Evolutionary conservation across 2,113 vertebrate species (phyloP), one percentile per base, ranked within the genome.

Genomic region (Apteryx mantelli): DNA sequence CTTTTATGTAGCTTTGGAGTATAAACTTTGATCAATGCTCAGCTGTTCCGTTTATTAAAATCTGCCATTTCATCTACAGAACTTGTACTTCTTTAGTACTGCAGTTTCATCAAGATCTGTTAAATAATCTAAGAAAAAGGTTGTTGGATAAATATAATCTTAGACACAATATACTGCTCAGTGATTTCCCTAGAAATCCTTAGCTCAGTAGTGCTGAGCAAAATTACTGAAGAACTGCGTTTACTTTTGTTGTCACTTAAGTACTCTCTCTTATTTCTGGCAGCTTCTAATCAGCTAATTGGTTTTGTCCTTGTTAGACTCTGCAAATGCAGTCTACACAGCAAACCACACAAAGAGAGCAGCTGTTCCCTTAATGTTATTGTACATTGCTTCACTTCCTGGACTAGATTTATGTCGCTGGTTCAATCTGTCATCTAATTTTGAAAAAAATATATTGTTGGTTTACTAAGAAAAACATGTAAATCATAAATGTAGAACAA

Each of bases 281-380:
- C 52, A 91, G 44, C 44, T 97, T 94, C 92, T 96, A 96, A 97
- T 96, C 89, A 96, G 82, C 56, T 97, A 96, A 98, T 96, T 95
- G 56, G 58, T 91, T 97, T 97, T 58, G 13, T 84, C 95, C 90
- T 97, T 87, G 65, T 87, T 95, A 96, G 61, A 87, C 53, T 96
- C 66, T 60, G 40, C 73, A 97, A 92, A 97, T 96, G 82, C 93
- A 97, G 76, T 36, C 74, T 77, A 89, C 11, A 5, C 48, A 91
- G 78, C 82, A 95, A 96, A 82, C 66, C 44, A 77, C 58, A 96
- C 81, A 95, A 93, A 96, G 73, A 86, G 28, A 97, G 77, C 97
- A 97, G 96, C 93, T 97, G 97, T 93, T 97, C 19, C 17, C 44
- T 58, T 58, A 91, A 86, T 56, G 48, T 92, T 89, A 63, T 73